A percentile compares a stretch with the other conserved stretches of the same genome.
phyloP scores from a whole-genome alignment of 2,888 invertebrate species.

The Drosophila seclusa region DNA sequence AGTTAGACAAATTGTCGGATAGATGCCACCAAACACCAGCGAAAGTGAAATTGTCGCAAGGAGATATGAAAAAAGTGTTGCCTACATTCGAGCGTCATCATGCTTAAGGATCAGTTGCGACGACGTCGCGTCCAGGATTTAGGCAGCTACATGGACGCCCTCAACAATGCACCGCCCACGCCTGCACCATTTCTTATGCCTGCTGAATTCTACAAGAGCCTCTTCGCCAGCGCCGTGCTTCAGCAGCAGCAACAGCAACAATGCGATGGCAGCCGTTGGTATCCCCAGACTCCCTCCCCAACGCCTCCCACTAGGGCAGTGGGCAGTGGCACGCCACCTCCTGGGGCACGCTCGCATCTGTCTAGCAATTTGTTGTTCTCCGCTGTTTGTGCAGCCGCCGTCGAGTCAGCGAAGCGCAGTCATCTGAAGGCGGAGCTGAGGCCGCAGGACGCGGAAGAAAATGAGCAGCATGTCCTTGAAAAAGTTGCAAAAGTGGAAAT shows the following conservation, averaged over 20 bases:
- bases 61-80: slow-evolving; percentile 46
- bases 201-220: slow-evolving; percentile 91
- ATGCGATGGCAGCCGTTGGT: slow-evolving; percentile 41
- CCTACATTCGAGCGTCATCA: slow-evolving; percentile 54
- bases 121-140: slow-evolving; percentile 54
- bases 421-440: slow-evolving; percentile 44
- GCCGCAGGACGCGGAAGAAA: slow-evolving; percentile 9
- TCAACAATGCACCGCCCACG: slow-evolving; percentile 41
- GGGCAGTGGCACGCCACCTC: slow-evolving; percentile 27
- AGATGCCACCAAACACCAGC: slow-evolving; percentile 10
- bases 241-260: slow-evolving; percentile 84
- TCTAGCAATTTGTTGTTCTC: slow-evolving; percentile 87
- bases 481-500: slow-evolving; percentile 11
- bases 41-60: slow-evolving; percentile 67
- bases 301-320: slow-evolving; percentile 30
- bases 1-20: slow-evolving; percentile 59
- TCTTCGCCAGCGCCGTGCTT: slow-evolving; percentile 89
- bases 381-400: slow-evolving; percentile 74
- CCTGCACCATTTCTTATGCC: slow-evolving; percentile 87
- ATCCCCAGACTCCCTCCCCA: slow-evolving; percentile 56
- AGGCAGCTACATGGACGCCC: slow-evolving; percentile 53
- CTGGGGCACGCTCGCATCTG: slow-evolving; percentile 62
- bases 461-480: slow-evolving; percentile 5
- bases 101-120: slow-evolving; percentile 68
- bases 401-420: slow-evolving; percentile 62